These are phyloP conservation scores for Climacteris rufus DNA, from an alignment of 2,113 vertebrate species.

Conservation along the genomic window DNA sequence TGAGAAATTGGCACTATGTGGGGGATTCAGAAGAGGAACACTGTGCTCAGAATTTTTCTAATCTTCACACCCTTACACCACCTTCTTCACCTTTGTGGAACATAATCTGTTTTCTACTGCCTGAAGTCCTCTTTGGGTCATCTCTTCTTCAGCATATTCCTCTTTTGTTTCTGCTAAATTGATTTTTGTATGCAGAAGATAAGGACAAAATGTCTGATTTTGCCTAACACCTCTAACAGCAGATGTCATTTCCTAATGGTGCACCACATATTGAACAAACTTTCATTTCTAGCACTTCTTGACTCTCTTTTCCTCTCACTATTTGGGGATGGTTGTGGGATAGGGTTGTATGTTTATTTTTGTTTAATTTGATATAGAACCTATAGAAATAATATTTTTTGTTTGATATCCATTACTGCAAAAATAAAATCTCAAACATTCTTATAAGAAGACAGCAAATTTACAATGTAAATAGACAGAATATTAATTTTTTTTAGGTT, in stretches of 20 bases:
- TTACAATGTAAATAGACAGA: not conserved
- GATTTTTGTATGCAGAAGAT: not conserved
- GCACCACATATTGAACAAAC: not conserved
- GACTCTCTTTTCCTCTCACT: not conserved
- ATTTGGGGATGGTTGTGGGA: fast-evolving
- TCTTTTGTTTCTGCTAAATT: not conserved
- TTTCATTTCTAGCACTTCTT: not conserved
- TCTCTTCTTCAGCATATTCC: not conserved
- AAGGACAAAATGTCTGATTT: not conserved
- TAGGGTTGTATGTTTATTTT: not conserved
- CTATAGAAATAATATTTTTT: not conserved
- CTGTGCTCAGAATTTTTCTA: not conserved
- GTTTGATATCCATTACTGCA: not conserved
- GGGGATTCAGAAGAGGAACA: not conserved
- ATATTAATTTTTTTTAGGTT: not conserved
- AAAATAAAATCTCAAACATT: not conserved
- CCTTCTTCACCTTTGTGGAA: not conserved
- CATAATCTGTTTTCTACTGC: not conserved
- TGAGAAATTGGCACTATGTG: not conserved
- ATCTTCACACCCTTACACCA: not conserved
- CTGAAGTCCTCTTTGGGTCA: not conserved
- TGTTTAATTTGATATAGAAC: not conserved
- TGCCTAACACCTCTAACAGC: not conserved
- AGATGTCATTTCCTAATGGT: not conserved
- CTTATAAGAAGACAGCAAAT: not conserved